Evolutionary conservation across 2,888 invertebrate genomes (phyloP).

Genomic region (Pediacus dermestoides): DNA sequence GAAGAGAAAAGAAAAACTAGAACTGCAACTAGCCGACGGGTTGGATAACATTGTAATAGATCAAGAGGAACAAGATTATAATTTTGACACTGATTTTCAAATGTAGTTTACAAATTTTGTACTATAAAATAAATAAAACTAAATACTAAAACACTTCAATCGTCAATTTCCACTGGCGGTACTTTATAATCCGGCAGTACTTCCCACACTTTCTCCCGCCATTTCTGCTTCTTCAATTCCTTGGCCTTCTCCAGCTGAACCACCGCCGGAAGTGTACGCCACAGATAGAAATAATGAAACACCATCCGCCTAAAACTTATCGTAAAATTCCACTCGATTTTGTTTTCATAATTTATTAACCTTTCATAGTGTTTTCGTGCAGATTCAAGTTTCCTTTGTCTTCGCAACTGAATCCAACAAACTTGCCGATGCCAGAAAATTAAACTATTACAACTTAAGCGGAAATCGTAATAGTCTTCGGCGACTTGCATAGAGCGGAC

Average conservation of each 20-base stretch:
- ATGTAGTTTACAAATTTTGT: too few species aligned
- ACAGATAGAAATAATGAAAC: conserved; percentile 53
- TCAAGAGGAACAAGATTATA: conserved; percentile 55
- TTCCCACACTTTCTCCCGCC: conserved; percentile 69
- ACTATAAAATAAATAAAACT: too few species aligned
- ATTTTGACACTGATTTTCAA: conserved; percentile 60
- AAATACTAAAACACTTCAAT: too few species aligned
- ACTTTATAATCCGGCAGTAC: conserved; percentile 68
- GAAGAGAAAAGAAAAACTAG: conserved; percentile 59
- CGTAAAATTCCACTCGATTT: not conserved
- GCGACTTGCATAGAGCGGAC: conserved; percentile 65
- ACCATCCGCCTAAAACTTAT: conserved; percentile 41
- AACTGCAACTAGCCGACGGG: conserved; percentile 61
- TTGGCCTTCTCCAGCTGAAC: conserved; percentile 63
- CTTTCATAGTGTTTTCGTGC: conserved; percentile 53
- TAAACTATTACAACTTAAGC: conserved; percentile 38
- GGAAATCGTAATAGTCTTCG: conserved; percentile 65
- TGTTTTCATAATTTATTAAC: too few species aligned
- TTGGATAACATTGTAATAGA: conserved; percentile 57
- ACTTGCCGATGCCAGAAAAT: conserved; percentile 38
- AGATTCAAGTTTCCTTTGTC: conserved; percentile 36
- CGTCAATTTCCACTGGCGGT: conserved; percentile 26
- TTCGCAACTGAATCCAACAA: conserved; percentile 33
- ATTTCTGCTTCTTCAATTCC: conserved; percentile 64
- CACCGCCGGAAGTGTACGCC: conserved; percentile 64